A percentile compares a stretch with the other conserved stretches of the same genome.
These are phyloP conservation scores for Clitarchus hookeri DNA, from an alignment of 2,888 invertebrate species.

Conservation along the genomic window DNA sequence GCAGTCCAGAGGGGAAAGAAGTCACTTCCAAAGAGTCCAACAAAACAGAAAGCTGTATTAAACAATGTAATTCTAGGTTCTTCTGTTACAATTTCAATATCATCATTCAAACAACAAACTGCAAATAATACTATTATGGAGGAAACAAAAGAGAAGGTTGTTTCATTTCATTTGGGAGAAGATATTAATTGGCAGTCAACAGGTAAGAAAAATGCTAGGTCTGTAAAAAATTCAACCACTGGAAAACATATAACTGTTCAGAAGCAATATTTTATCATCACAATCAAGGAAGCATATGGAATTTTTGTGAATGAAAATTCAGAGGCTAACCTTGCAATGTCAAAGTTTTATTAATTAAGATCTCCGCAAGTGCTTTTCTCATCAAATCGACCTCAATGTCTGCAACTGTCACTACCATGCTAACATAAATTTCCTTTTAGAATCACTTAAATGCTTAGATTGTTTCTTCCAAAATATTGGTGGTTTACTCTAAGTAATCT, in stretches of 20 bases:
- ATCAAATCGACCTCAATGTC: slow-evolving; percentile 7
- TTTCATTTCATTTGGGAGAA: slow-evolving; percentile 9
- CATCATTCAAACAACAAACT: background rate
- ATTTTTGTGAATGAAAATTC: background rate
- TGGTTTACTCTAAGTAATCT: too few species aligned
- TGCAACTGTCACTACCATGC: slow-evolving; percentile 11
- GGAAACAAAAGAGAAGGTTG: background rate
- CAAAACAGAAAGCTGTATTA: background rate
- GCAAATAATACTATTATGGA: background rate
- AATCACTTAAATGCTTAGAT: background rate
- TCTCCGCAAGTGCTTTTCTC: slow-evolving; percentile 4
- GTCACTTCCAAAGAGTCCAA: slow-evolving; percentile 19
- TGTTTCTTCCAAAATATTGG: too few species aligned
- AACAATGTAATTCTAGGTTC: background rate
- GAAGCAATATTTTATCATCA: too few species aligned
- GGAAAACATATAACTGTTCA: too few species aligned
- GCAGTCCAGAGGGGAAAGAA: too few species aligned
- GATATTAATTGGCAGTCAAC: background rate
- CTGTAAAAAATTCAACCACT: too few species aligned
- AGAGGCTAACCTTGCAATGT: background rate
- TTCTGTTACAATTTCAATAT: too few species aligned
- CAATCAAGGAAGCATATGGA: background rate
- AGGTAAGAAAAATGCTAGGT: background rate
- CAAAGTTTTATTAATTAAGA: background rate
- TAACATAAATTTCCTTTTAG: background rate